Base-by-base conservation (phyloP, 2,113 vertebrate genomes). In the Heteronetta atricapilla region DNA sequence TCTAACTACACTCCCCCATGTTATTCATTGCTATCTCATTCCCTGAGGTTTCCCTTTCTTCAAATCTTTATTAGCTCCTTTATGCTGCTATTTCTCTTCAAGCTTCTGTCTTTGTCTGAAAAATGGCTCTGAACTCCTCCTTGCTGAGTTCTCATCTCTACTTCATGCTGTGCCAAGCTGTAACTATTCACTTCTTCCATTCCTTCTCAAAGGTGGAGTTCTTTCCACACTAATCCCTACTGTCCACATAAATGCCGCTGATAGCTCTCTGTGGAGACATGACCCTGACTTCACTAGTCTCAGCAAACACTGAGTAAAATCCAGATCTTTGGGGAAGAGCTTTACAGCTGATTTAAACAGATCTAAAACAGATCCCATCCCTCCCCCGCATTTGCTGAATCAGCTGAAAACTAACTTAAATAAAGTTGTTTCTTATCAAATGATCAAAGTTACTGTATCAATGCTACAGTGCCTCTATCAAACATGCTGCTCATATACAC, bases 281-380 rank as follows among this genome's bases (percentile, higher is more conserved):
- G 48, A 82, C 53, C 58, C 70, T 95, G 90, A 96, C 82, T 92
- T 93, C 84, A 92, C 11, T 40, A 48, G 26, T 29, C 21, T 26
- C 88, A 89, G 56, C 17, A 53, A 82, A 84, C 2, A 21, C 22
- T 72, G 58, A 53, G 73, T 50, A 91, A 84, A 95, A 85, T 36
- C 46, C 0, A 82, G 8, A 85, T 85, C 44, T 80, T 44, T 55
- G 34, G 34, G 42, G 89, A 13, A 90, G 26, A 80, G n/a, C 33
- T 80, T 83, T 62, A 75, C 11, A 91, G 26, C 33, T 67, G 82
- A 40, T 62, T 83, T 67, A 67, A 95, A 82, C 6, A 11, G 53
- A 77, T 72, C 23, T 56, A 56, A 67, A 82, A 53, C 1, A 0
- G 40, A 67, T 70, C 25, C 11, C n/a, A 50, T 13, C 42, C 38